phyloP scores from a whole-genome alignment of 2,888 invertebrate genomes.

The Notocelia uddmanniana region DNA sequence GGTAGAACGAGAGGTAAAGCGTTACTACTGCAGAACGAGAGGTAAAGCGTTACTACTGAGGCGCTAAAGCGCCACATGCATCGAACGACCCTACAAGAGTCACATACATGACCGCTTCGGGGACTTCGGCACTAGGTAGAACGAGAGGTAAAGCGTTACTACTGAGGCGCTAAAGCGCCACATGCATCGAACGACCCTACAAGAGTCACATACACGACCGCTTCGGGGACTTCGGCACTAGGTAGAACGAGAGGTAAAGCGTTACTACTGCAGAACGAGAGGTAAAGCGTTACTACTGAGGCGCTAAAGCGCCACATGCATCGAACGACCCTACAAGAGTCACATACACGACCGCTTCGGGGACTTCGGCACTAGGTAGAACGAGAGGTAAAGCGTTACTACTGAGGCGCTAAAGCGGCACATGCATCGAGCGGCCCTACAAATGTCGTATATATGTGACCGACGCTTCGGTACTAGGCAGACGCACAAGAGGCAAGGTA shows the following conservation, averaged over 20 bases:
- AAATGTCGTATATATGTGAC: no score
- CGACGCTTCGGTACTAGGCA: slow-evolving; percentile 74
- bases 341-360: no score
- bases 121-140: slow-evolving; percentile 59
- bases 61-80: background rate
- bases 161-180: slow-evolving; percentile 64
- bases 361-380: slow-evolving; percentile 59
- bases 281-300: slow-evolving; percentile 54
- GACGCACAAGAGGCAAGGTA: slow-evolving; percentile 82
- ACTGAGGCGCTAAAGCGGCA: slow-evolving; percentile 61
- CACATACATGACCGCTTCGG: no score
- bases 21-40: no score
- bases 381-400: slow-evolving; percentile 66
- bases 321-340: no score
- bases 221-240: slow-evolving; percentile 73
- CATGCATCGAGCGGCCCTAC: slow-evolving; percentile 72
- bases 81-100: no score
- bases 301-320: background rate
- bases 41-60: background rate
- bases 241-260: slow-evolving; percentile 76
- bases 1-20: slow-evolving; percentile 76
- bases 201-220: slow-evolving; percentile 75
- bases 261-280: slow-evolving; percentile 64
- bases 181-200: slow-evolving; percentile 75
- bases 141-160: slow-evolving; percentile 68